Evolutionary conservation across 2,797 vertebrate genomes (phyloP), one percentile per base, ranked within the genome.

Genomic region (Propithecus perrieri): DNA sequence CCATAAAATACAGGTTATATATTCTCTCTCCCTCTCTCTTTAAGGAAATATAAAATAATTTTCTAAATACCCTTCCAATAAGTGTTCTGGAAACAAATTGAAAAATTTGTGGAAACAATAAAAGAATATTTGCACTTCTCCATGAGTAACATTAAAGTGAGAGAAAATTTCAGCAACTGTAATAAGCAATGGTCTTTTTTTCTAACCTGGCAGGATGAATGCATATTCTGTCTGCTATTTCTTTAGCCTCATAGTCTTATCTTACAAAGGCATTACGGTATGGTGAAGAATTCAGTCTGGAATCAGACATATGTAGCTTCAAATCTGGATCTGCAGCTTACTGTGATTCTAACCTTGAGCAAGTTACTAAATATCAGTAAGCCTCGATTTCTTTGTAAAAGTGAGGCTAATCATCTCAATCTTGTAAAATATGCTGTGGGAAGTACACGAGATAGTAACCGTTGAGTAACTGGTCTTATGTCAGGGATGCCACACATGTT

Each of bases 371-470:
- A 93, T 4, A 55, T 41, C 28, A 48, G 67, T 81, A 65, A 96
- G 43, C 48, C 15, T 93, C 83, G 50, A 63, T 69, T 94, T 95
- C 86, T 92, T 92, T 85, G n/a, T 86, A 74, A 69, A 86, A 81
- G 78, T 63, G 30, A 75, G n/a, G 78, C 50, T 88, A 89, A 93
- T 89, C 78, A 59, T 13, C 28, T 80, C 33, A 88, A 3, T 85
- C 67, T 92, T 30, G 46, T 80, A 95, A 94, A 92, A 86, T 63
- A 81, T 43, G 35, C 75, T 33, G 48, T 57, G 55, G 69, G 28
- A 33, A 88, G 26, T 41, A 71, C 17, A 59, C 4, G 5, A 86
- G 61, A 55, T 83, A 35, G 78, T 89, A 48, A 95, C 87, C 75
- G 81, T 89, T 63, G 80, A 65, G 83, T 59, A 94, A 69, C 43